Base-by-base conservation (phyloP, 1,140 invertebrate species). In the Anoplolepis gracilipes region DNA sequence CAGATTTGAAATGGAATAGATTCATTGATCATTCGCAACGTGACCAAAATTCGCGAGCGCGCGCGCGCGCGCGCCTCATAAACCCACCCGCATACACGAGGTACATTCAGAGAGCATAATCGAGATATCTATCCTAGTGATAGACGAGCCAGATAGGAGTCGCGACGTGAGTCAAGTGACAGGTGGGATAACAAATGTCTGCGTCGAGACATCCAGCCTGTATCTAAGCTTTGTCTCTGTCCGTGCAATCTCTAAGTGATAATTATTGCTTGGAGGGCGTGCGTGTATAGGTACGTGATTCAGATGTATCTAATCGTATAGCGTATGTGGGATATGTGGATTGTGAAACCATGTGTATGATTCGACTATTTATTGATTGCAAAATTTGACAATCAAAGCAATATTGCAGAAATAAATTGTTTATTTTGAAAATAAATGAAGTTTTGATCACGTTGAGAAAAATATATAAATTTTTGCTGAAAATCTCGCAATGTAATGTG, bases 101-200 rank as follows among this genome's bases (percentile, higher is more conserved):
- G 72, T 82, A 76, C 79, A 90, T 87, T 84, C 89, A 69, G 42
- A 36, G 65, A 57, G 73, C 73, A 85, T 90, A 89, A 89, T 89
- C 87, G 88, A 90, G 87, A 79, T 90, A 90, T 90, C 87, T 89
- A 89, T 85, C 86, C 73, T 10, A 67, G 73, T 90, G 89, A 90
- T 90, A 84, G 85, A 90, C 89, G 88, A 87, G 85, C 76, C 30
- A 81, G 76, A 79, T 81, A 90, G 64, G 79, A 90, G 82, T 62
- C 70, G 84, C 88, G 79, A 61, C 84, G 86, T 69, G 88, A 87
- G 85, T 76, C 70, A 90, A 90, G 88, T 81, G 88, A 90, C 88
- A 87, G 70, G 62, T 84, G 70, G 85, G 84, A 90, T 90, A 90
- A 90, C 88, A 87, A 87, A 90, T 87, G 88, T 77, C 88, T 64